Evolutionary conservation across 2,113 vertebrate genomes (phyloP).

Genomic region (Tetrax tetrax): DNA sequence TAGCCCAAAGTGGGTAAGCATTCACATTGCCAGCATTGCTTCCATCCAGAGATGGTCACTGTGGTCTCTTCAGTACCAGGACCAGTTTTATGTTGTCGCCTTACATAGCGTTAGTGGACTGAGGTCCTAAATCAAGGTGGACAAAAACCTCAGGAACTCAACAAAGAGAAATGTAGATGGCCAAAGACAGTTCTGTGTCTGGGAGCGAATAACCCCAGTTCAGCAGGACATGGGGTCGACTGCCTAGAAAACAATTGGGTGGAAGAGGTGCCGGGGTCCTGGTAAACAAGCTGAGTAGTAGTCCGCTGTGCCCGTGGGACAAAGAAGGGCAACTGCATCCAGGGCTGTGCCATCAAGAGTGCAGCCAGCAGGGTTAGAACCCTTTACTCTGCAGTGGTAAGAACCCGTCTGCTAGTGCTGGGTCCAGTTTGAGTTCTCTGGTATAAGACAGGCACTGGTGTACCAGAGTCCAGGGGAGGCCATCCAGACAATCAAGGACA

Average conservation of each 20-base stretch:
- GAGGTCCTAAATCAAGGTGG: not conserved
- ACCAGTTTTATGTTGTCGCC: not conserved
- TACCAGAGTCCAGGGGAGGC: not conserved
- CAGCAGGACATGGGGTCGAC: not conserved
- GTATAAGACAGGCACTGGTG: not conserved
- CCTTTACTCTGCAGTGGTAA: not conserved
- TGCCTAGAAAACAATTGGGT: not conserved
- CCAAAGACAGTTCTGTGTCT: not conserved
- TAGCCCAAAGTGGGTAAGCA: not conserved
- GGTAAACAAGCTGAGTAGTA: not conserved
- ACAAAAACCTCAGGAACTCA: not conserved
- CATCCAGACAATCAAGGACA: not conserved
- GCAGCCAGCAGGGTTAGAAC: not conserved
- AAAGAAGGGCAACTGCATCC: not conserved
- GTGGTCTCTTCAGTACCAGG: not conserved
- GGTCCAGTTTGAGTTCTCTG: not conserved
- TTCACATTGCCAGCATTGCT: not conserved
- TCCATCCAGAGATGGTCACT: not conserved
- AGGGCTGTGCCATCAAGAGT: not conserved
- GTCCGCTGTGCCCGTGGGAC: fast-evolving
- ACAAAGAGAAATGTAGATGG: not conserved
- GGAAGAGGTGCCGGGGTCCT: not conserved
- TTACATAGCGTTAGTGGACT: not conserved
- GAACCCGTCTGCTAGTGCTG: not conserved
- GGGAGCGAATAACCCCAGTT: not conserved